Conservation (phyloP, 2,113 vertebrate species). For the Labrus mixtus region DNA sequence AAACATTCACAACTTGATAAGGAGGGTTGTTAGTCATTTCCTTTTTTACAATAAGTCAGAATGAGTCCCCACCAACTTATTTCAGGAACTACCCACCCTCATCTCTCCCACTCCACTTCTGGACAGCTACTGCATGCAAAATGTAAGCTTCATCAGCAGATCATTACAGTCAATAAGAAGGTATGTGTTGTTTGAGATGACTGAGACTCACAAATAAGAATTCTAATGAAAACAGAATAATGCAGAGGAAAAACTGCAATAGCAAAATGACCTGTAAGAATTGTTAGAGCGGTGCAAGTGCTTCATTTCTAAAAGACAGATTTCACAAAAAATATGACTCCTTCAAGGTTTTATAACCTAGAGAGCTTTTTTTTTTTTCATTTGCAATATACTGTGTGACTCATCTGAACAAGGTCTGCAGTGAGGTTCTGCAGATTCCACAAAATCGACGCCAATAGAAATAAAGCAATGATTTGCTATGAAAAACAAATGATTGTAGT, state of each 20-base stretch:
- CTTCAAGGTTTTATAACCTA: conserved; percentile 11
- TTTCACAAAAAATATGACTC: conserved; percentile 16
- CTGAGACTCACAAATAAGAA: not conserved
- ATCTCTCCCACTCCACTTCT: not conserved
- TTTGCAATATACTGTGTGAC: conserved; percentile 20
- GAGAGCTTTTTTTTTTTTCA: conserved; percentile 26
- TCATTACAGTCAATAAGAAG: not conserved
- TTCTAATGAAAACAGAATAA: no score
- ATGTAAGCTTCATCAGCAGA: not conserved
- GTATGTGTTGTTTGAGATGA: not conserved
- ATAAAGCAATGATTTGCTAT: not conserved
- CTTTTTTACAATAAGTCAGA: conserved; percentile 48
- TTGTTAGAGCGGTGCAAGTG: not conserved
- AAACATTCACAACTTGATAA: conserved; percentile 57
- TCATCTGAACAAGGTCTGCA: conserved; percentile 45
- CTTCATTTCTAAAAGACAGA: not conserved
- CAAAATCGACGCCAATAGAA: conserved; percentile 25
- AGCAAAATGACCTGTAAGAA: not conserved
- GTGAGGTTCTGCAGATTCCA: not conserved
- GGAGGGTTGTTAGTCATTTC: conserved; percentile 59
- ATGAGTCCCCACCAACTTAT: conserved; percentile 58
- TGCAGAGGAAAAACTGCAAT: no score
- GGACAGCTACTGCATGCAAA: conserved; percentile 11
- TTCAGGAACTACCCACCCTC: conserved; percentile 7
- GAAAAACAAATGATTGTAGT: conserved; percentile 9